Conservation (phyloP, 2,888 invertebrate species). For the Cabera pusaria region DNA sequence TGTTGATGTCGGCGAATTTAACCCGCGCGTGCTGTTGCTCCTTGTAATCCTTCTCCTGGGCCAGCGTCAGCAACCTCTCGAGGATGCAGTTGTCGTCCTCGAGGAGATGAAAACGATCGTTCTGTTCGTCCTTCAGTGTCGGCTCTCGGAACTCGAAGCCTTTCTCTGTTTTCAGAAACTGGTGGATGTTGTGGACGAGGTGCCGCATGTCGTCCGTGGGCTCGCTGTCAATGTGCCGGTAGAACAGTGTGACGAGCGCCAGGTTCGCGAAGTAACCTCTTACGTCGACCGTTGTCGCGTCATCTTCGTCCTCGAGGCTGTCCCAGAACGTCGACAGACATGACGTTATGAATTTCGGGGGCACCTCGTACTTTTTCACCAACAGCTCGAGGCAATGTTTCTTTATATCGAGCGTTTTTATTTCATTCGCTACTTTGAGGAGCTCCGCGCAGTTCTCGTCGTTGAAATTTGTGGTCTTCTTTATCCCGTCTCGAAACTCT, state of each 20-base stretch:
- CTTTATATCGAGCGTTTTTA: conserved; percentile 88
- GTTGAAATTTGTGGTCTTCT: conserved; percentile 76
- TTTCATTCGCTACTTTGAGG: conserved; percentile 81
- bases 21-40: conserved; percentile 75
- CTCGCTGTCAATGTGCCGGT: conserved; percentile 59
- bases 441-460: conserved; percentile 81
- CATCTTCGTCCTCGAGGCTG: conserved; percentile 41
- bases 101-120: conserved; percentile 60
- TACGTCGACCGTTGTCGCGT: conserved; percentile 45
- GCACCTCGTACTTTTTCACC: conserved; percentile 84
- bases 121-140: conserved; percentile 29
- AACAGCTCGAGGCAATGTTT: conserved; percentile 89
- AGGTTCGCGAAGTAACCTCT: conserved; percentile 63
- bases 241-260: conserved; percentile 59
- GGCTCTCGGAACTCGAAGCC: conserved; percentile 38
- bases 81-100: conserved; percentile 85
- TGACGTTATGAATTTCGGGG: conserved; percentile 83
- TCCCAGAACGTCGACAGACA: conserved; percentile 77
- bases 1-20: conserved; percentile 79
- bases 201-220: conserved; percentile 56
- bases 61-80: conserved; percentile 85
- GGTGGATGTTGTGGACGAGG: conserved; percentile 49
- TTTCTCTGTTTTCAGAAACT: conserved; percentile 38
- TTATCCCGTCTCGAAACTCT: conserved; percentile 87
- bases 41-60: conserved; percentile 71